Evolutionary conservation across 2,797 vertebrate species (phyloP).

Genomic region (Intellagama lesueurii): DNA sequence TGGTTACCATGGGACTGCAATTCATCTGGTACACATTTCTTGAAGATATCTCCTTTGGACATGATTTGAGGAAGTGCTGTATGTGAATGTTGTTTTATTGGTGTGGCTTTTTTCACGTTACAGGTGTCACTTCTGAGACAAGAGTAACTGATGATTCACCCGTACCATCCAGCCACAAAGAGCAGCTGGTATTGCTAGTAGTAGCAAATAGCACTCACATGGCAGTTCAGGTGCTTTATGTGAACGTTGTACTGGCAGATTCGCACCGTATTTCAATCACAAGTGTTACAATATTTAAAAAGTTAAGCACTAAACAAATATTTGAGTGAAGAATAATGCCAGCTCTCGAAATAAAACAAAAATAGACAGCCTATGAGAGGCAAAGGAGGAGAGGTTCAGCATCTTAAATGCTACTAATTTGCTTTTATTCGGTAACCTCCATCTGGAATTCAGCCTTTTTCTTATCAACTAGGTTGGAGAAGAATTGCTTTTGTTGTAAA

Average conservation of each 20-base stretch:
- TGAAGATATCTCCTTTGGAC: not conserved
- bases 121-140: constrained; percentile 77
- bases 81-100: fast-evolving
- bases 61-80: not conserved
- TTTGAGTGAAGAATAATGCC: no score
- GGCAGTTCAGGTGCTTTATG: constrained; percentile 77
- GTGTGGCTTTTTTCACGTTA: constrained; percentile 70
- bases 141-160: constrained; percentile 68
- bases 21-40: constrained; percentile 72
- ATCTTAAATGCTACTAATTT: not conserved
- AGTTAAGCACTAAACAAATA: not conserved
- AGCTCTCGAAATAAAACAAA: not conserved
- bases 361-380: not conserved
- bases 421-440: not conserved
- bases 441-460: not conserved
- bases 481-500: not conserved
- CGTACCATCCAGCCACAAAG: constrained; percentile 68
- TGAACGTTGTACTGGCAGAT: not conserved
- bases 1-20: constrained; percentile 69
- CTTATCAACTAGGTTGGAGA: not conserved
- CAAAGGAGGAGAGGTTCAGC: not conserved
- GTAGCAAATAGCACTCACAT: constrained; percentile 78
- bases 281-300: not conserved
- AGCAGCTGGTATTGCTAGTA: constrained; percentile 82
- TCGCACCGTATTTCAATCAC: not conserved